Conservation (phyloP, 2,797 vertebrate species). For the Heteromormyrus szaboi region DNA sequence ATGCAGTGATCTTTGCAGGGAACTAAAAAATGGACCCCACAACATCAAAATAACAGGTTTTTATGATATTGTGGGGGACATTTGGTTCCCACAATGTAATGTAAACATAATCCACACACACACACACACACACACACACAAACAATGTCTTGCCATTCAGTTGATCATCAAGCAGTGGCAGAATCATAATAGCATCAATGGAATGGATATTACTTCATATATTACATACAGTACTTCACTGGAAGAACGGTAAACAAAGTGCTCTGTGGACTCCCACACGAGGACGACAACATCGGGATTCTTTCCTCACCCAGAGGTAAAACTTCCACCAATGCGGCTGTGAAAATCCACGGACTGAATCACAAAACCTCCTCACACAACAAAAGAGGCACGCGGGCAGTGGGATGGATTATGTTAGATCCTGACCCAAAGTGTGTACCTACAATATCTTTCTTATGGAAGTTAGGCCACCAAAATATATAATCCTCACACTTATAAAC, state of each 20-base stretch:
- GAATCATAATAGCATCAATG: background rate
- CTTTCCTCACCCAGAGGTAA: background rate
- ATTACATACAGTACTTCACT: constrained; percentile 9
- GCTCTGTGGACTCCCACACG: background rate
- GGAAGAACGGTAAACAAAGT: background rate
- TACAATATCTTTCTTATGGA: background rate
- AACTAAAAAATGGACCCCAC: background rate
- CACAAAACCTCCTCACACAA: background rate
- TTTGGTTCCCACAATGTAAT: background rate
- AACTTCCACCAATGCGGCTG: background rate
- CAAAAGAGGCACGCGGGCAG: background rate
- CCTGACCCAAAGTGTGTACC: background rate
- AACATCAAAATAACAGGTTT: background rate
- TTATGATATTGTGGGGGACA: background rate
- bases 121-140: background rate
- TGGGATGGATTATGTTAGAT: background rate
- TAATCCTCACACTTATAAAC: background rate
- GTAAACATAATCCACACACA: background rate
- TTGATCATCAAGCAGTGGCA: background rate
- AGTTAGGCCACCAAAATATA: background rate
- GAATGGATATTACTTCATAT: background rate
- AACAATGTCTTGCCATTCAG: background rate
- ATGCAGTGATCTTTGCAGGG: background rate
- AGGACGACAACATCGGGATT: background rate
- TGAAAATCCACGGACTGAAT: background rate